phyloP scores from a whole-genome alignment of 2,888 invertebrate species.

The Caenorhabditis wallacei region DNA sequence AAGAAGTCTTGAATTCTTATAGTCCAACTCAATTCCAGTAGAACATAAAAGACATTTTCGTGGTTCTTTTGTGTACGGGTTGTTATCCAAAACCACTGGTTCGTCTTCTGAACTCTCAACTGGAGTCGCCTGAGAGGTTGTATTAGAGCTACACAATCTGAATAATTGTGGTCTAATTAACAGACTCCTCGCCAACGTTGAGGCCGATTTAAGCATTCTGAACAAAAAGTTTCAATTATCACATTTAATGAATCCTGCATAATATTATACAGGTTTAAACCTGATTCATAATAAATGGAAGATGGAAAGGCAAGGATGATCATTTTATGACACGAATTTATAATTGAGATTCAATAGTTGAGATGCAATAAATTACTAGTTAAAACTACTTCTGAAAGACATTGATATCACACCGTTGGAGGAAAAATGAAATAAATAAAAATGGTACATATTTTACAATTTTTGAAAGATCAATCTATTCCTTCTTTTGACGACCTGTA shows the following conservation, averaged over 20 bases:
- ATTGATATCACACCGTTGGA: background rate
- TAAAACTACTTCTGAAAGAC: background rate
- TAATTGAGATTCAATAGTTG: too few relatives aligned
- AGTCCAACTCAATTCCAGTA: conserved; percentile 80
- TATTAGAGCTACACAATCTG: conserved; percentile 34
- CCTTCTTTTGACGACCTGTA: conserved; percentile 37
- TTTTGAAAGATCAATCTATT: conserved; percentile 5
- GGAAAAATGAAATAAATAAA: conserved; percentile 3
- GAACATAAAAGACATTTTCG: conserved; percentile 78
- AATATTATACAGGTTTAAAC: background rate
- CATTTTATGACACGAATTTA: conserved; percentile 5
- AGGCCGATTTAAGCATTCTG: conserved; percentile 51
- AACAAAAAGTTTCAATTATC: too few relatives aligned
- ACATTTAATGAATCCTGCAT: background rate
- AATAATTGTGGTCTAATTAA: background rate
- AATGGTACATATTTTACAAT: conserved; percentile 31
- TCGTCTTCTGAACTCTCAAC: conserved; percentile 62
- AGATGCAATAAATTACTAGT: conserved; percentile 34
- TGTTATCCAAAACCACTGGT: conserved; percentile 72
- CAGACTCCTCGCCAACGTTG: conserved; percentile 10
- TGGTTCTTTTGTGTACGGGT: conserved; percentile 77
- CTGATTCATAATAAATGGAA: background rate
- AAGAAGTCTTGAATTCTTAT: conserved; percentile 90
- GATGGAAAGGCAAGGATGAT: conserved; percentile 15
- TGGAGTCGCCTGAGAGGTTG: background rate